Conservation (phyloP, 2,113 vertebrate genomes). For the Percopsis transmontana region DNA sequence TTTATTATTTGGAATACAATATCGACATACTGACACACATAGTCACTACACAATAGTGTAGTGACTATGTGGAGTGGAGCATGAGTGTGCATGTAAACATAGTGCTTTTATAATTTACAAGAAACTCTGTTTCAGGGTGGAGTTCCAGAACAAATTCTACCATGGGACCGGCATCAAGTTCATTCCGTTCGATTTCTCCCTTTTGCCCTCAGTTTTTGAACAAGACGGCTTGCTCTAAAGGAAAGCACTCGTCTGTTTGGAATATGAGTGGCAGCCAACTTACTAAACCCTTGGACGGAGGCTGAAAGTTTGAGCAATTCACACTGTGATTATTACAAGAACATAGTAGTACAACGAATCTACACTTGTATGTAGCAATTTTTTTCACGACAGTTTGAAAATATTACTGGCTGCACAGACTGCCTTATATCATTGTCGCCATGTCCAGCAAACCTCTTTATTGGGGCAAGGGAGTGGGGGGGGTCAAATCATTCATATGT, state of each 20-base stretch:
- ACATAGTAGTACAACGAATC: constrained; percentile 51
- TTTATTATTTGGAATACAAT: too few relatives aligned
- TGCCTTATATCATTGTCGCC: constrained; percentile 56
- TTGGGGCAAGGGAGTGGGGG: constrained; percentile 31
- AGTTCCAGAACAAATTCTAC: constrained; percentile 99
- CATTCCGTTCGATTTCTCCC: constrained; percentile 91
- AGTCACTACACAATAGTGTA: too few relatives aligned
- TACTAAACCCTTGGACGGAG: constrained; percentile 16
- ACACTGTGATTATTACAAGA: constrained; percentile 65
- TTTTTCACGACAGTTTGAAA: constrained; percentile 56
- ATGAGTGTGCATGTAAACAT: neutral
- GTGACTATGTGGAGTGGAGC: too few relatives aligned
- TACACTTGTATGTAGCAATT: constrained; percentile 68
- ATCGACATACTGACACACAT: too few relatives aligned
- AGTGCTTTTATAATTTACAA: neutral
- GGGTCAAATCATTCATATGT: constrained; percentile 17
- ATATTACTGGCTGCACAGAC: constrained; percentile 59
- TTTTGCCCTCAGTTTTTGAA: constrained; percentile 86
- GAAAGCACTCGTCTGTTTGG: neutral
- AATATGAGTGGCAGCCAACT: constrained; percentile 20
- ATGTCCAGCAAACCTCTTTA: constrained; percentile 64
- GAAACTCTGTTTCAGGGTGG: constrained; percentile 83
- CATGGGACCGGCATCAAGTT: constrained; percentile 92
- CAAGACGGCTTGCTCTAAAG: constrained; percentile 76
- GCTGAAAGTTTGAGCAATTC: constrained; percentile 51